Evolutionary conservation across 2,797 vertebrate genomes (phyloP).

Genomic region (Ciconia nigra): DNA sequence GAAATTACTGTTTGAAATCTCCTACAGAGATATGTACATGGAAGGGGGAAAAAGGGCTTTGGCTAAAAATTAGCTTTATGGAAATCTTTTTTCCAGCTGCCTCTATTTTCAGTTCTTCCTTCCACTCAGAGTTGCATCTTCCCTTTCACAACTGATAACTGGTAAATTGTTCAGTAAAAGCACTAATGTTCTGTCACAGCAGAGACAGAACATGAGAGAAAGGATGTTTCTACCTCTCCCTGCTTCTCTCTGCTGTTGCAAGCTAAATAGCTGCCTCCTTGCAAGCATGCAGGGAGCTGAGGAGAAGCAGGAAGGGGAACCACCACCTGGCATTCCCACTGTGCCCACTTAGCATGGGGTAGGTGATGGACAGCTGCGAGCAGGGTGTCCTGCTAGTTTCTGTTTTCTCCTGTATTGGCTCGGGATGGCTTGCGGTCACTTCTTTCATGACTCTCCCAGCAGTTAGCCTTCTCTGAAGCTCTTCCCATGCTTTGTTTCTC

Average conservation of each 20-base stretch:
- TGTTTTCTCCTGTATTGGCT: neutral
- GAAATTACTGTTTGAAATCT: slow-evolving; percentile 25
- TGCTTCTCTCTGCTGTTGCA: neutral
- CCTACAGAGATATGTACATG: neutral
- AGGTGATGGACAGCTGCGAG: neutral
- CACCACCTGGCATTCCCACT: neutral
- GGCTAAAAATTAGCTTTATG: neutral
- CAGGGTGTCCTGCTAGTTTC: neutral
- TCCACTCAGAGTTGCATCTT: neutral
- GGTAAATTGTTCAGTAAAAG: neutral
- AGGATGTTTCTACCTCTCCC: neutral
- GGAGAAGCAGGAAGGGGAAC: neutral
- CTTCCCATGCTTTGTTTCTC: neutral
- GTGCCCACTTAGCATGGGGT: accelerated
- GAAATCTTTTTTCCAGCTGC: slow-evolving; percentile 4
- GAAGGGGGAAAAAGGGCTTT: neutral
- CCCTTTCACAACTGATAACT: neutral
- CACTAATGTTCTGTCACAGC: neutral
- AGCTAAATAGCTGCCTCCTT: neutral
- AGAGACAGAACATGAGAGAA: neutral
- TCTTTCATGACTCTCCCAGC: neutral
- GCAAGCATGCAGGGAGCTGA: neutral
- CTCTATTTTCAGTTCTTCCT: neutral
- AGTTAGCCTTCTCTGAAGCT: neutral
- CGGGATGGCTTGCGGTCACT: neutral